Evolutionary conservation across 2,113 vertebrate genomes (phyloP), one percentile per base, ranked within the genome.

Genomic region (Aptenodytes forsteri): DNA sequence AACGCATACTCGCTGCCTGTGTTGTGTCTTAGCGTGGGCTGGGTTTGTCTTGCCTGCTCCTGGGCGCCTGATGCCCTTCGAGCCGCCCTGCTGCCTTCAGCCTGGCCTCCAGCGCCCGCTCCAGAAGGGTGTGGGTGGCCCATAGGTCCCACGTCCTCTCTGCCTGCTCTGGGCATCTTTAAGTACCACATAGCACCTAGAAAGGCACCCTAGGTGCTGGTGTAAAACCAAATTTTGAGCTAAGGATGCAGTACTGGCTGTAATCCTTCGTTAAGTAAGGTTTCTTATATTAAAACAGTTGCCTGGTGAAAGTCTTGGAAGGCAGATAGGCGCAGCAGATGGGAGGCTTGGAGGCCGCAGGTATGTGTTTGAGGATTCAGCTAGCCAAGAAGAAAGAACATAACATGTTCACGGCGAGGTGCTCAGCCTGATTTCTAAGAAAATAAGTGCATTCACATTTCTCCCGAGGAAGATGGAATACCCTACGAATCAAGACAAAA

Each of bases 261-360:
- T 29, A 44, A 1, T 9, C 16, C 76, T 71, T 64, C 12, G 76
- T 76, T 27, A 4, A 80, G 38, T 3, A 19, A 46, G 62, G n/a
- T 27, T 89, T 77, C 56, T 64, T 19, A 1, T 2, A 10, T 18
- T 46, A 7, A 46, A 88, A 17, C 75, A 26, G 79, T 94, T 90
- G 70, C 75, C 44, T 72, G 70, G 62, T 64, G 89, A 25, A 64
- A 67, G 78, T 34, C 89, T 97, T 95, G 96, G 93, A 96, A 94
- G 71, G 80, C 71, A 64, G 54, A 86, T 9, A 83, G 67, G 62
- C 32, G 71, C 61, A 38, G 95, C 95, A 96, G 96, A 96, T 96
- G 95, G 96, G 89, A 90, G 75, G 75, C 80, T 44, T 42, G 95
- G 86, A 88, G 83, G 17, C 70, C 3, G 79, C 11, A 16, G 71